Percentiles rank a stretch among this genome's conserved stretches.
These are phyloP conservation scores for Cyphomyrus plagiostoma DNA, from an alignment of 2,113 vertebrate species.

Conservation along the genomic window DNA sequence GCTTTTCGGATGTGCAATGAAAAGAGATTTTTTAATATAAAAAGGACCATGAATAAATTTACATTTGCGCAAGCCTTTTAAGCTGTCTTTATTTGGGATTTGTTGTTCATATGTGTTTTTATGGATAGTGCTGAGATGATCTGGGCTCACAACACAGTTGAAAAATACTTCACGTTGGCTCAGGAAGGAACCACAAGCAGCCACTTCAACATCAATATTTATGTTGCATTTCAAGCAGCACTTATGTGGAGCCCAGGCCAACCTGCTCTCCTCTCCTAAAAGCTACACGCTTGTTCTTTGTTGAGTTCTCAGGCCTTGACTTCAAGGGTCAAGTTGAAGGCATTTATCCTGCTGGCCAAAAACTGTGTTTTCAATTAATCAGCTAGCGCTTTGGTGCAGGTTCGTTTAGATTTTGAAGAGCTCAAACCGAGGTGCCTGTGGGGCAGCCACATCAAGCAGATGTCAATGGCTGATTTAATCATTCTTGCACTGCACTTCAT, in stretches of 20 bases:
- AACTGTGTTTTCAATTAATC: not conserved
- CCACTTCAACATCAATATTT: slow-evolving; percentile 8
- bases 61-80: not conserved
- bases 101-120: not conserved
- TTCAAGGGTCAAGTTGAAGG: not conserved
- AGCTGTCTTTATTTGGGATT: not conserved
- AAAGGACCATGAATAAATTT: not conserved
- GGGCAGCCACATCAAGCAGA: not conserved
- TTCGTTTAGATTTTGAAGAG: not conserved
- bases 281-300: not conserved
- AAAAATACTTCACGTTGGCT: not conserved
- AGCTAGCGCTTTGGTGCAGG: not conserved
- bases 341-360: not conserved
- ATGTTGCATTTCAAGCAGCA: not conserved
- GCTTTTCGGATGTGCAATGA: not conserved
- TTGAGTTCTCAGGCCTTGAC: not conserved
- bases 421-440: not conserved
- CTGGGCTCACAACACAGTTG: not conserved
- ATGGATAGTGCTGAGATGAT: not conserved
- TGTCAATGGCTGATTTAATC: not conserved
- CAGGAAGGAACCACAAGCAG: not conserved
- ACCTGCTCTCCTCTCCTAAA: not conserved
- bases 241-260: not conserved
- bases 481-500: not conserved
- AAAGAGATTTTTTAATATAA: not conserved